Base-by-base conservation (phyloP, 2,888 invertebrate genomes). In the Steinernema carpocapsae region DNA sequence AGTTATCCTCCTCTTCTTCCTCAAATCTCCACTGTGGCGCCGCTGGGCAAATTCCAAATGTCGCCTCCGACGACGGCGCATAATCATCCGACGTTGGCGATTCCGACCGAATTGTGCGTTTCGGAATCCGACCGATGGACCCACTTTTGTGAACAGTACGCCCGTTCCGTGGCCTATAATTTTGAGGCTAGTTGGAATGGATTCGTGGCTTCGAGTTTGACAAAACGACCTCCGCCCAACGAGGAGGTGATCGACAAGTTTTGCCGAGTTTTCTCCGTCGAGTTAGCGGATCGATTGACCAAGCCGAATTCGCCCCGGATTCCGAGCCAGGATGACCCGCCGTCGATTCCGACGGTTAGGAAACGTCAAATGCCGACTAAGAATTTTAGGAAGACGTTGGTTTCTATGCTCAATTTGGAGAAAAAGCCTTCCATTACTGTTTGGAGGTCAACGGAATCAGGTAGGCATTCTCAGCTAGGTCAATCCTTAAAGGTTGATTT, bases 91-190 rank as follows among this genome's bases (percentile, higher is more conserved):
- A 24, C 56, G 24, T 26, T 56, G 26, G 56, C 22, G 24, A 56
- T 56, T 26, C 56, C 56, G 24, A 56, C 56, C 24, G 56, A 56
- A 24, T 22, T 10, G 26, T 56, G 56, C 56, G 56, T 22, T 14
- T 56, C 26, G 6, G 56, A 56, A 56, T 3, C 26, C 24, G 56
- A 56, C 26, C 56, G 56, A 14, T 56, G 56, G 56, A 56, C 56
- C 24, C 56, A 56, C 26, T 56, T 56, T 26, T 56, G 56, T 22
- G 56, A 56, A 26, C 56, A 56, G 56, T 56, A 56, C 56, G 56
- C 56, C 26, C 56, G 56, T 17, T 56, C 56, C 26, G 56, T 56
- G 6, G 56, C 56, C 24, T 56, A 56, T 26, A 56, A 56, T 22
- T 56, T 56, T 26, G 56, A 56, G 26, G 14, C 56, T 22, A 24